Percentiles rank a stretch among this genome's conserved stretches.
Conservation (phyloP, 2,113 vertebrate species). For the Corydoras sp. region DNA sequence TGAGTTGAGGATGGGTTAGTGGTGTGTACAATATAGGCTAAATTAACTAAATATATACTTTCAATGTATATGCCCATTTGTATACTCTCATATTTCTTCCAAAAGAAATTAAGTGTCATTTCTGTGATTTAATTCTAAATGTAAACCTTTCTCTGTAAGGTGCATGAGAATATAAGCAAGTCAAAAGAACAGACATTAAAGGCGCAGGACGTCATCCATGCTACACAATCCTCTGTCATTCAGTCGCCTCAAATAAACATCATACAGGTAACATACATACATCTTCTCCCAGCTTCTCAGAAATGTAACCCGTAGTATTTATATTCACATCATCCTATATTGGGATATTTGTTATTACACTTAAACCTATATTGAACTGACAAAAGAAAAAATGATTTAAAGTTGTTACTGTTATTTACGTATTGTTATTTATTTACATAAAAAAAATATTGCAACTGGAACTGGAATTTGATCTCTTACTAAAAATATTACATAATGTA, state of each 20-base stretch:
- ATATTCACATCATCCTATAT: background rate
- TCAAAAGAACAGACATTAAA: conserved; percentile 21
- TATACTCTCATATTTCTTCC: background rate
- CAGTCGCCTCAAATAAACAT: conserved; percentile 22
- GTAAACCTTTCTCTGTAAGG: conserved; percentile 21
- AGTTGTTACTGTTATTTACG: too few relatives aligned
- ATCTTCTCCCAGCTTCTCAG: background rate
- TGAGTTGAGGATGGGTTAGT: too few relatives aligned
- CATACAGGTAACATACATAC: conserved; percentile 14
- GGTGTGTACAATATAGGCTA: too few relatives aligned
- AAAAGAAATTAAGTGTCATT: background rate
- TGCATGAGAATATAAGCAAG: conserved; percentile 13
- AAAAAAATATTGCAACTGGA: too few relatives aligned
- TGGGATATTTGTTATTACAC: too few relatives aligned
- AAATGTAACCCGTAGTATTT: background rate
- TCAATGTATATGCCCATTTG: background rate
- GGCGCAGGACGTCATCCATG: conserved; percentile 33
- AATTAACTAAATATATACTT: background rate
- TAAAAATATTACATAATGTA: too few relatives aligned
- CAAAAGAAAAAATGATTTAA: too few relatives aligned
- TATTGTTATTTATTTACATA: too few relatives aligned
- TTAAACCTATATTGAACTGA: too few relatives aligned
- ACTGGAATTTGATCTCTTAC: too few relatives aligned
- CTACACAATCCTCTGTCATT: conserved; percentile 35
- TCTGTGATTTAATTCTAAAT: background rate